Percentiles rank a stretch among this genome's conserved stretches.
phyloP scores from a whole-genome alignment of 2,113 vertebrate species.

The Amblyornis subalaris region DNA sequence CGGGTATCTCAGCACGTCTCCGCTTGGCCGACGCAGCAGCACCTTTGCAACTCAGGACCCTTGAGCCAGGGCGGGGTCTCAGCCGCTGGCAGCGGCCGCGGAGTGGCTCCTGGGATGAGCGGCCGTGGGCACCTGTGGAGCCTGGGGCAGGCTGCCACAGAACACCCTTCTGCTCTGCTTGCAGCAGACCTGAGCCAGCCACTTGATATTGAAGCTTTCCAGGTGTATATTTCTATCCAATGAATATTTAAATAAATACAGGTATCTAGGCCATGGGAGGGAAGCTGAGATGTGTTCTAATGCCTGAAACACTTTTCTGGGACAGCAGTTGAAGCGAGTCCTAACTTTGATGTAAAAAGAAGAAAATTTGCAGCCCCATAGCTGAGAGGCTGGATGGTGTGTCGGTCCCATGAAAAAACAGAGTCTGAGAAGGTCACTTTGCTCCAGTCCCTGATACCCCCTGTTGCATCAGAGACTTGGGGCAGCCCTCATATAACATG shows the following conservation, averaged over 20 bases:
- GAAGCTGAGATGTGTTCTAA: background rate
- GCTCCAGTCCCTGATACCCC: background rate
- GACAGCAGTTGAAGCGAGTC: background rate
- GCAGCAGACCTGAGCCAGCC: background rate
- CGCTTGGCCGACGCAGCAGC: accelerated
- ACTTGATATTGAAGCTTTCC: background rate
- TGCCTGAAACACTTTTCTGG: background rate
- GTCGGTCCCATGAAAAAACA: accelerated
- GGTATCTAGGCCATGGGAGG: background rate
- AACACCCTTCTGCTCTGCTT: background rate
- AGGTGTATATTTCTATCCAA: background rate
- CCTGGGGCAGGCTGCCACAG: accelerated
- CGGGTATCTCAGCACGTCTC: background rate
- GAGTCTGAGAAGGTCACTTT: background rate
- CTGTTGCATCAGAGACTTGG: background rate
- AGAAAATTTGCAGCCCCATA: background rate
- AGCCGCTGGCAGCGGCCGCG: accelerated
- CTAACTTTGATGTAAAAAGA: background rate
- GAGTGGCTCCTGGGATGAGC: accelerated
- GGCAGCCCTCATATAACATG: background rate
- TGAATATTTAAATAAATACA: background rate
- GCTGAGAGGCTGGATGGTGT: background rate
- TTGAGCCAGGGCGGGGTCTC: accelerated
- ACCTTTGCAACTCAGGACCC: background rate
- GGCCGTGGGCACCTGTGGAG: accelerated